These are phyloP conservation scores for Hepsetus odoe DNA, from an alignment of 2,113 vertebrate genomes.

Conservation along the genomic window DNA sequence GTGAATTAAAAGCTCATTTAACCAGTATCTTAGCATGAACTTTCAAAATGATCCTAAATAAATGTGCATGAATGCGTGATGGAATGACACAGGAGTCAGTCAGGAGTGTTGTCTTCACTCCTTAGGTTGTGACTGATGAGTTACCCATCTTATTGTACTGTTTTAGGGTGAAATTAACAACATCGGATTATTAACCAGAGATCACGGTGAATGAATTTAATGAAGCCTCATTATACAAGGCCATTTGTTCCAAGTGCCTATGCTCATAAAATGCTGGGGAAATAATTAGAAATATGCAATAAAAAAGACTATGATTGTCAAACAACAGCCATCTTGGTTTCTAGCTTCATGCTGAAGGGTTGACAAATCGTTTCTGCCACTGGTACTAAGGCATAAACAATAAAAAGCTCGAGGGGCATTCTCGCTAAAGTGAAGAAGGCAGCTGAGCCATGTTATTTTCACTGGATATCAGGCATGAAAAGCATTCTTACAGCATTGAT, in stretches of 20 bases:
- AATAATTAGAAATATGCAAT: background rate
- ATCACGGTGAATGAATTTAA: too few species aligned
- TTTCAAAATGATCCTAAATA: too few species aligned
- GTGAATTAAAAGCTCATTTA: too few species aligned
- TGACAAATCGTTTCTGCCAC: slow-evolving; percentile 12
- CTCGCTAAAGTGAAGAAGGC: slow-evolving; percentile 17
- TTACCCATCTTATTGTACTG: too few species aligned
- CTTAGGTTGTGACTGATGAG: too few species aligned
- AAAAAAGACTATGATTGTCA: background rate
- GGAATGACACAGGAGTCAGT: too few species aligned
- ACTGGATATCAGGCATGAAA: background rate
- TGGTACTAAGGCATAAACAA: slow-evolving; percentile 13
- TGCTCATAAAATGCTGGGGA: background rate
- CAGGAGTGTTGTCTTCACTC: too few species aligned
- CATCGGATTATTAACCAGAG: too few species aligned
- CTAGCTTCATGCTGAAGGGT: background rate
- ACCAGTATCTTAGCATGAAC: too few species aligned
- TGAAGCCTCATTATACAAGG: background rate
- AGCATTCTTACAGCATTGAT: background rate
- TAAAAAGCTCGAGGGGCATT: slow-evolving; percentile 7
- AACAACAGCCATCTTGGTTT: background rate
- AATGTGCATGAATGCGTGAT: too few species aligned
- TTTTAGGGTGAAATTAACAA: too few species aligned
- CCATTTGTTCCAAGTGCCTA: background rate
- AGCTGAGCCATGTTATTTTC: slow-evolving; percentile 5